Evolutionary conservation across 30 jellyfish, hydroid and myxozoan species (phyloP).

Genomic region (Mastigias papua): DNA sequence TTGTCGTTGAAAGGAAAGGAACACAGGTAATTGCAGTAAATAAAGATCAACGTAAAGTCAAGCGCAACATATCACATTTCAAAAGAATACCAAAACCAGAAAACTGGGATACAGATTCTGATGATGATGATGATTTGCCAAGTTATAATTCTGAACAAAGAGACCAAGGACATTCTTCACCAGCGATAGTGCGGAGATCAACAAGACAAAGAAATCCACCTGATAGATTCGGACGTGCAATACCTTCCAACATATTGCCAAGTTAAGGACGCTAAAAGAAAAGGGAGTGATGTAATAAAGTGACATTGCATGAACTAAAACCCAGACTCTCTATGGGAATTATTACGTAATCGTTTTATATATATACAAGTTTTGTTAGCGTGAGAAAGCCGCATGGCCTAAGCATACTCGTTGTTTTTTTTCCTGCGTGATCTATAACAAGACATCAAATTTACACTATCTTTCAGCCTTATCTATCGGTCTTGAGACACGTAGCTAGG

Average conservation of each 20-base stretch:
- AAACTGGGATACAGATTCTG: conserved; percentile 26
- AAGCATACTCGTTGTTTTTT: neutral
- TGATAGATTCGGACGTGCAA: neutral
- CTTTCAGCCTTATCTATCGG: no score
- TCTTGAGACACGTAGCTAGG: no score
- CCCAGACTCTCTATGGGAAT: neutral
- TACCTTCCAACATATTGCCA: neutral
- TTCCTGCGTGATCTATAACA: neutral
- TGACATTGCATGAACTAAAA: neutral
- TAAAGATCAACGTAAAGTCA: conserved; percentile 8
- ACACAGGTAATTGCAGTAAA: conserved; percentile 10
- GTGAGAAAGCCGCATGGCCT: neutral
- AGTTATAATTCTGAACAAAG: conserved; percentile 22
- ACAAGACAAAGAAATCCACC: conserved; percentile 37
- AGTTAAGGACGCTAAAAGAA: conserved; percentile 4
- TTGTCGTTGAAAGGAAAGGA: conserved; percentile 28
- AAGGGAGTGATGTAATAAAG: neutral
- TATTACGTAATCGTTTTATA: neutral
- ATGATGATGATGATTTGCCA: conserved; percentile 16
- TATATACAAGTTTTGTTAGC: no score
- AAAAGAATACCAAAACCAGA: conserved; percentile 14
- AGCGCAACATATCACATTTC: conserved; percentile 16
- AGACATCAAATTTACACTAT: neutral
- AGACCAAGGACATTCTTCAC: conserved; percentile 24
- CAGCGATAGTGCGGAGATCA: conserved; percentile 39